These are phyloP conservation scores for Halocynthia aurantium DNA, from an alignment of 23 tunicate species.

Conservation along the genomic window DNA sequence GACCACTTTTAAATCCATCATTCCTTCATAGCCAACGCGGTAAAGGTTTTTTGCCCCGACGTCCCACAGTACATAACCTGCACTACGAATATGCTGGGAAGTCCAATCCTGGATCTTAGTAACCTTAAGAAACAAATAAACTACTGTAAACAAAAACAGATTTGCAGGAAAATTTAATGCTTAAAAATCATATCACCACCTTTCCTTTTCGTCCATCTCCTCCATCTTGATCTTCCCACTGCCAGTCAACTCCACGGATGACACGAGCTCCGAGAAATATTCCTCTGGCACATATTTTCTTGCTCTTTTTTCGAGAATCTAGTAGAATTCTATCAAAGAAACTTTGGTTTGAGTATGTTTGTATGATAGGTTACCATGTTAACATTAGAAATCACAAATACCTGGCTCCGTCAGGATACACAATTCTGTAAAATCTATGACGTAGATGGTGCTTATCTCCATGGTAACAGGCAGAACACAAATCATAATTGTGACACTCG, in stretches of 20 bases:
- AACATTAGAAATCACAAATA: background rate
- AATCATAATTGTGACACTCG: slow-evolving; percentile 95
- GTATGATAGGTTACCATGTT: background rate
- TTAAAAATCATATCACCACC: background rate
- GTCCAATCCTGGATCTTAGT: slow-evolving; percentile 98
- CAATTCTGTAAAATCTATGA: slow-evolving; percentile 85
- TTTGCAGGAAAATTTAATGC: background rate
- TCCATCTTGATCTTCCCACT: slow-evolving; percentile 99
- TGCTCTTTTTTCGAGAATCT: slow-evolving; percentile 95
- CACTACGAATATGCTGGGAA: slow-evolving; percentile 75
- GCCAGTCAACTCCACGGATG: slow-evolving; percentile 97
- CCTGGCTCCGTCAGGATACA: slow-evolving; percentile 91
- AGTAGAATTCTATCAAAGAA: slow-evolving; percentile 49
- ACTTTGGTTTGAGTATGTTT: background rate
- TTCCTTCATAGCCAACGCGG: slow-evolving; percentile 87
- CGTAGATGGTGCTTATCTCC: slow-evolving; percentile 94
- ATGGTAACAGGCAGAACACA: slow-evolving; percentile 99
- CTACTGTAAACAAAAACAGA: background rate
- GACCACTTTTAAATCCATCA: slow-evolving; percentile 97
- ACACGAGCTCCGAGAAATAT: slow-evolving; percentile 95
- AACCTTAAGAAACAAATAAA: slow-evolving; percentile 23
- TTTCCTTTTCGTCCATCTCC: slow-evolving; percentile 98
- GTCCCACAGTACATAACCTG: slow-evolving; percentile 99
- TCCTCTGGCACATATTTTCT: slow-evolving; percentile 87
- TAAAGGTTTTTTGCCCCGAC: slow-evolving; percentile 95